These are phyloP conservation scores for Hirtodrosophila cameraria DNA, from an alignment of 2,888 invertebrate genomes.

Conservation along the genomic window DNA sequence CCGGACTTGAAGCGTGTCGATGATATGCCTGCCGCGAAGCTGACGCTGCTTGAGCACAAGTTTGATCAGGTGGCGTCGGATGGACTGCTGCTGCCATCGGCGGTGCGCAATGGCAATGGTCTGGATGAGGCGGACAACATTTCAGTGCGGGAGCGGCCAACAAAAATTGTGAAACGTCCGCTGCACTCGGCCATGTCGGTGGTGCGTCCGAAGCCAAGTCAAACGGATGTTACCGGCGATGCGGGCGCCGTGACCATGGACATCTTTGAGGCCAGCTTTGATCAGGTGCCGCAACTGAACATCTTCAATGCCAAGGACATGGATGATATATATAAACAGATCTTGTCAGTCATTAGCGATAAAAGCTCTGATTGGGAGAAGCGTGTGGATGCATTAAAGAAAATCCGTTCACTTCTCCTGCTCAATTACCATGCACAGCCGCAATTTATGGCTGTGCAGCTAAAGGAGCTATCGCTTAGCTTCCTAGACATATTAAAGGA, in stretches of 20 bases:
- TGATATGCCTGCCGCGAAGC: conserved; percentile 89
- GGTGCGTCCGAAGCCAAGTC: conserved; percentile 75
- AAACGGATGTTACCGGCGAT: conserved; percentile 81
- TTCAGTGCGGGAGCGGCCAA: conserved; percentile 82
- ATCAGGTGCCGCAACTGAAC: conserved; percentile 91
- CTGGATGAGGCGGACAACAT: conserved; percentile 85
- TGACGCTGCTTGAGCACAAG: conserved; percentile 89
- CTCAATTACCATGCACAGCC: conserved; percentile 90
- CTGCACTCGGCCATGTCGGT: conserved; percentile 81
- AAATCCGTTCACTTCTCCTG: conserved; percentile 91
- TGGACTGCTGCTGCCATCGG: conserved; percentile 91
- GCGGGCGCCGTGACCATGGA: conserved; percentile 96
- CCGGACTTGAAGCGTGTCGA: conserved; percentile 92
- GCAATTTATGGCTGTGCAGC: conserved; percentile 88
- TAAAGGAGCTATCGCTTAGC: conserved; percentile 92
- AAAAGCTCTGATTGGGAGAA: conserved; percentile 96
- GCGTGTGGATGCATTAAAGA: conserved; percentile 94
- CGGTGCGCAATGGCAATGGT: conserved; percentile 81
- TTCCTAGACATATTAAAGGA: conserved; percentile 93
- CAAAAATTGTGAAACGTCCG: conserved; percentile 84
- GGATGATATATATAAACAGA: conserved; percentile 90
- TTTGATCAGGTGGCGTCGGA: conserved; percentile 94
- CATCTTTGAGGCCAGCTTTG: conserved; percentile 93
- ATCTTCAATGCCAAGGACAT: conserved; percentile 93
- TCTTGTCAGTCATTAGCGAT: conserved; percentile 91